Percentiles rank a stretch among this genome's conserved stretches.
phyloP scores from a whole-genome alignment of 2,797 vertebrate species.

The Melanotaenia pygmaea region DNA sequence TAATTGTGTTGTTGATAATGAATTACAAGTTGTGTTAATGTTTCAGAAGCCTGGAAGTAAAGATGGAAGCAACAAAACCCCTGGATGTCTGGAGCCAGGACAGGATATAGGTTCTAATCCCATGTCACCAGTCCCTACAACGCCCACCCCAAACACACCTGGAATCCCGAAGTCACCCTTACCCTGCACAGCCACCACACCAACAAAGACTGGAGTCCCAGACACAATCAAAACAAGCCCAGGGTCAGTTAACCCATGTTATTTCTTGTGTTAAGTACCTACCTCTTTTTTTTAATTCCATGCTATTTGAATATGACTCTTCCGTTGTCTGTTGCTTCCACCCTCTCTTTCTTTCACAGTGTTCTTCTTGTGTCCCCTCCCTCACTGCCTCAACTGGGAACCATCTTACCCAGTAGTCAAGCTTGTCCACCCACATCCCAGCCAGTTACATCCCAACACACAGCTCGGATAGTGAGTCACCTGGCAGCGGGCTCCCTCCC shows the following conservation, averaged over 20 bases:
- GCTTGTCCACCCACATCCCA: constrained; percentile 77
- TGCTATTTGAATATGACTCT: not conserved
- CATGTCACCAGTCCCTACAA: constrained; percentile 86
- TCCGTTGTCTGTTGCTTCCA: not conserved
- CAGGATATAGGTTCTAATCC: constrained; percentile 78
- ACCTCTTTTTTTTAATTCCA: not conserved
- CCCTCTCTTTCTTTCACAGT: constrained; percentile 68
- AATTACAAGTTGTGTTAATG: constrained; percentile 22
- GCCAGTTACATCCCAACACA: constrained; percentile 80
- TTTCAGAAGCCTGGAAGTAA: constrained; percentile 91
- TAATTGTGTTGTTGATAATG: not conserved
- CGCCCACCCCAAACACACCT: constrained; percentile 86
- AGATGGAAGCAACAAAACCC: constrained; percentile 86
- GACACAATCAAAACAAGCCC: constrained; percentile 90
- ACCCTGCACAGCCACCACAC: constrained; percentile 80
- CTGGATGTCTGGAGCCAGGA: constrained; percentile 77
- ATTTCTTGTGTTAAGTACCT: not conserved
- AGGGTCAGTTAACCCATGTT: constrained; percentile 78
- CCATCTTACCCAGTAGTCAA: constrained; percentile 87
- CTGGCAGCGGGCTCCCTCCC: constrained; percentile 86
- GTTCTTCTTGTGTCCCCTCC: constrained; percentile 95
- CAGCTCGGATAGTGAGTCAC: constrained; percentile 86
- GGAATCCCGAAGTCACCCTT: constrained; percentile 90
- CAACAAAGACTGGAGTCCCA: constrained; percentile 84
- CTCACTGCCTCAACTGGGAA: constrained; percentile 92